phyloP scores from a whole-genome alignment of 2,797 vertebrate species.

The Rhyacichthys aspro region DNA sequence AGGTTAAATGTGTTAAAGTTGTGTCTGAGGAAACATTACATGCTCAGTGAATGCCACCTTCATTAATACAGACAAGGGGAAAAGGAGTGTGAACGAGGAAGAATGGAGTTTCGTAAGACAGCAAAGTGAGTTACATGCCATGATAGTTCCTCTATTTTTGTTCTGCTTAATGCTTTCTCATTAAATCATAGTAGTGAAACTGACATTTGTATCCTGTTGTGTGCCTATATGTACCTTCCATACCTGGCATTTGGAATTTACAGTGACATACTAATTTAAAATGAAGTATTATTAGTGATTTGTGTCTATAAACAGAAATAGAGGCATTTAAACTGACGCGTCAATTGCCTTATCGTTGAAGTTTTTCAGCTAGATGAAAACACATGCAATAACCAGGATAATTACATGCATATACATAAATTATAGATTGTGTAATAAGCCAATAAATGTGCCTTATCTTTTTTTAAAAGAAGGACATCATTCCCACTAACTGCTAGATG shows the following conservation, averaged over 20 bases:
- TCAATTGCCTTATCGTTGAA: no score
- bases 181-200: slow-evolving; percentile 79
- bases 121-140: slow-evolving; percentile 74
- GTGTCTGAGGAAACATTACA: slow-evolving; percentile 11
- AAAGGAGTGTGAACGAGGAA: slow-evolving; percentile 76
- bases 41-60: slow-evolving; percentile 41
- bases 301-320: no score
- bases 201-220: slow-evolving; percentile 62
- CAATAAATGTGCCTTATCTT: slow-evolving; percentile 1
- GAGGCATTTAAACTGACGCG: no score
- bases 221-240: slow-evolving; percentile 24
- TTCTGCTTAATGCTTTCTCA: slow-evolving; percentile 75
- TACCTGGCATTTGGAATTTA: slow-evolving; percentile 13
- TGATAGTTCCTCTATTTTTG: slow-evolving; percentile 79
- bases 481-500: slow-evolving; percentile 9
- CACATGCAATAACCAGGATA: background rate
- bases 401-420: slow-evolving; percentile 5
- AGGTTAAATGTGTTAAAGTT: background rate
- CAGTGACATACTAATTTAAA: background rate
- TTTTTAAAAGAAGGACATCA: background rate
- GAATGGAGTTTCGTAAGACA: slow-evolving; percentile 78
- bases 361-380: no score
- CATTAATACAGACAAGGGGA: slow-evolving; percentile 61
- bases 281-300: no score
- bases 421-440: background rate